Evolutionary conservation across 2,888 invertebrate species (phyloP).

Genomic region (Graphium colonna): DNA sequence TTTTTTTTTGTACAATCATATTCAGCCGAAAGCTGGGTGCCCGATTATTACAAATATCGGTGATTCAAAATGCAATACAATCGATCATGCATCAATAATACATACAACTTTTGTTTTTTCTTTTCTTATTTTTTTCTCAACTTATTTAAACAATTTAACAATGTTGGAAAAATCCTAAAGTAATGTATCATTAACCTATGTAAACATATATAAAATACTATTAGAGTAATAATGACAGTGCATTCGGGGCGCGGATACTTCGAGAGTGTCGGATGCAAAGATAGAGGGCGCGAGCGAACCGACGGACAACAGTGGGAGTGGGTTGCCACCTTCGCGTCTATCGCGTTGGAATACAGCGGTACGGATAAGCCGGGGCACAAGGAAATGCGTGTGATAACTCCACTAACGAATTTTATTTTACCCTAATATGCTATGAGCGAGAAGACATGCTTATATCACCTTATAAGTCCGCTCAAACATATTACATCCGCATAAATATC

Average conservation of each 20-base stretch:
- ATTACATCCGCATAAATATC: conserved; percentile 17
- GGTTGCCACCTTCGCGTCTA: conserved; percentile 32
- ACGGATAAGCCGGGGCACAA: background rate
- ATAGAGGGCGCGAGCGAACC: conserved; percentile 38
- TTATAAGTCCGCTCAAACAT: background rate
- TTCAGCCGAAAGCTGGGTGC: conserved; percentile 71
- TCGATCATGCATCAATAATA: conserved; percentile 70
- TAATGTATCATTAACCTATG: conserved; percentile 67
- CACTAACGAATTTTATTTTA: conserved; percentile 5
- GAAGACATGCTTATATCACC: conserved; percentile 5
- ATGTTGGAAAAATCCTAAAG: conserved; percentile 72
- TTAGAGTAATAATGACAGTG: conserved; percentile 55
- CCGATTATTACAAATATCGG: conserved; percentile 66
- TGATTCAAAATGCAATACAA: conserved; percentile 67
- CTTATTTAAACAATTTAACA: conserved; percentile 78
- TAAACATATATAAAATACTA: conserved; percentile 65
- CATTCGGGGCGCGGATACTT: conserved; percentile 52
- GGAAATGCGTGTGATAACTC: background rate
- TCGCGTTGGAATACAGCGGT: conserved; percentile 13
- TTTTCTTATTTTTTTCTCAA: conserved; percentile 44
- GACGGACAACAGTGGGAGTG: conserved; percentile 21
- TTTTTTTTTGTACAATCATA: conserved; percentile 72
- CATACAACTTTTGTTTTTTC: conserved; percentile 60
- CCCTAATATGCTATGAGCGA: conserved; percentile 7
- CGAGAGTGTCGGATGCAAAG: conserved; percentile 21